phyloP scores from a whole-genome alignment of 2,113 vertebrate genomes.

The Tiliqua scincoides region DNA sequence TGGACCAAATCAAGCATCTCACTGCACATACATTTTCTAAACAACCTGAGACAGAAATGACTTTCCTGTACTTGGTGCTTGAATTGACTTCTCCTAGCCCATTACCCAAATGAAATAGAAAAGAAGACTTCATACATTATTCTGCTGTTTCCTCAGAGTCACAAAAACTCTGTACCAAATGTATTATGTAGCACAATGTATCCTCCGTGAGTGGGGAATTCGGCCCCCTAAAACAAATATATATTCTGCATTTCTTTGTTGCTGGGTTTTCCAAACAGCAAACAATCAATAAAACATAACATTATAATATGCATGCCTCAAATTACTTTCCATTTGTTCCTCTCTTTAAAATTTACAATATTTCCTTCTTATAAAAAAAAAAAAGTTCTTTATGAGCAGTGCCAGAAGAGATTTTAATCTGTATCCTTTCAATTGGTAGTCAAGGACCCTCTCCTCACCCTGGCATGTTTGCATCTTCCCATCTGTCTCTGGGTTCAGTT shows the following conservation, averaged over 20 bases:
- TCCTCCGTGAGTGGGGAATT: background rate
- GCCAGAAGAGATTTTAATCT: background rate
- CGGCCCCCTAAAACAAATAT: background rate
- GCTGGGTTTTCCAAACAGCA: background rate
- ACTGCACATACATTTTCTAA: slow-evolving; percentile 62
- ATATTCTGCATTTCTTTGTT: background rate
- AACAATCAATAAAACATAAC: slow-evolving; percentile 2
- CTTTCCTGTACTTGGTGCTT: slow-evolving; percentile 44
- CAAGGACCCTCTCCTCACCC: too few relatives aligned
- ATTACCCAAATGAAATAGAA: slow-evolving; percentile 11
- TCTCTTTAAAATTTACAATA: background rate
- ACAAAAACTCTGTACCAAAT: slow-evolving; percentile 37
- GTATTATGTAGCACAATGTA: slow-evolving; percentile 19
- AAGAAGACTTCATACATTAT: slow-evolving; percentile 42
- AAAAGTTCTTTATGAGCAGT: slow-evolving; percentile 1
- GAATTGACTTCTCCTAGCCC: slow-evolving; percentile 41
- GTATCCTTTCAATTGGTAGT: background rate
- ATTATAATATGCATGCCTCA: background rate
- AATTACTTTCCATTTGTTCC: slow-evolving; percentile 34
- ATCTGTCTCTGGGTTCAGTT: too few relatives aligned
- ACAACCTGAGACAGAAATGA: slow-evolving; percentile 53
- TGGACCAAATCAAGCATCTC: slow-evolving; percentile 53
- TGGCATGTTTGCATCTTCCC: too few relatives aligned
- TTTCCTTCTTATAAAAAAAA: background rate
- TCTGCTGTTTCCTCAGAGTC: background rate